phyloP scores from a whole-genome alignment of 2,888 invertebrate species.

The Andrena marginata region DNA sequence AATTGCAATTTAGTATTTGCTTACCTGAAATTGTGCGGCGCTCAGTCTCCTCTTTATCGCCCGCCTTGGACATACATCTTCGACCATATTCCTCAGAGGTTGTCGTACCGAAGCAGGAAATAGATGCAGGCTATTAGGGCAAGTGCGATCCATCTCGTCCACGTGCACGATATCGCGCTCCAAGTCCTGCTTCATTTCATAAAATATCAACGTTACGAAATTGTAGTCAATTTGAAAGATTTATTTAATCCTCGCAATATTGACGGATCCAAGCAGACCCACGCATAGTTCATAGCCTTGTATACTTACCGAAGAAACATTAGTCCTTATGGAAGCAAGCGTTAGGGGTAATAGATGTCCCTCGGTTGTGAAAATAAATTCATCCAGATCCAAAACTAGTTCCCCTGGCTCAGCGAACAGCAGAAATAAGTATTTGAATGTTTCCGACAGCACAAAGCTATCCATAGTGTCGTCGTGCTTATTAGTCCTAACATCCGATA shows the following conservation, averaged over 20 bases:
- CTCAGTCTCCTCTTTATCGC: constrained; percentile 88
- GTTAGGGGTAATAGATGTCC: constrained; percentile 97
- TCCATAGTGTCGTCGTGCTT: constrained; percentile 99
- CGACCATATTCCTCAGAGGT: constrained; percentile 94
- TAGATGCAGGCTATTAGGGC: constrained; percentile 94
- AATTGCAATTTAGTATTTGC: constrained; percentile 10
- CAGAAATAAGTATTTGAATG: constrained; percentile 98
- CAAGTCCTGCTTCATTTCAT: constrained; percentile 73
- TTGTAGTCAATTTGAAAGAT: background rate
- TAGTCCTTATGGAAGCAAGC: constrained; percentile 89
- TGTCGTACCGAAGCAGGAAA: constrained; percentile 94
- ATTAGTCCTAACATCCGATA: constrained; percentile 97
- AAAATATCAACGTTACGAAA: constrained; percentile 21
- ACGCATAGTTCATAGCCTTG: no score
- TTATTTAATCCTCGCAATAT: background rate
- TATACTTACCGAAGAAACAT: constrained; percentile 85
- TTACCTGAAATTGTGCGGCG: constrained; percentile 90
- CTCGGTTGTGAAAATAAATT: constrained; percentile 96
- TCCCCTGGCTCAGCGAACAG: constrained; percentile 96
- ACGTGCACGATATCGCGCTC: constrained; percentile 85
- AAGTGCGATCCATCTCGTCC: constrained; percentile 90
- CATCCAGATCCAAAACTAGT: constrained; percentile 92
- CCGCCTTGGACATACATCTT: constrained; percentile 91
- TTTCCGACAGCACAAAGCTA: constrained; percentile 98
- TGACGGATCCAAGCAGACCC: no score